Conservation (phyloP, 2,888 invertebrate genomes). For the Loripinus fragilis region DNA sequence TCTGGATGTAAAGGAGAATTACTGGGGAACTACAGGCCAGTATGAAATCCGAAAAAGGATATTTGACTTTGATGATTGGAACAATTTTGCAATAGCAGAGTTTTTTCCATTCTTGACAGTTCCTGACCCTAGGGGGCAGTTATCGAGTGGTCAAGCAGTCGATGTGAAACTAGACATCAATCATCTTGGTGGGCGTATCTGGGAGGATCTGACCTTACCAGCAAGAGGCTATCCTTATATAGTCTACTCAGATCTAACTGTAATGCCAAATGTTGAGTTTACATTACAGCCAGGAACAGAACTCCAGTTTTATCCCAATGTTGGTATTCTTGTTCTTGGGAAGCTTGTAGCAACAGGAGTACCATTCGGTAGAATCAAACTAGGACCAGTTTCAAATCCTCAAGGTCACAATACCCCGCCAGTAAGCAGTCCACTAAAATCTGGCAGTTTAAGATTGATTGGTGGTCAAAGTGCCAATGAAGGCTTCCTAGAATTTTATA, state of each 20-base stretch:
- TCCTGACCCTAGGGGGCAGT: constrained; percentile 65
- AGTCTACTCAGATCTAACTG: constrained; percentile 94
- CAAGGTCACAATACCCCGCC: background rate
- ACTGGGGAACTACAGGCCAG: constrained; percentile 95
- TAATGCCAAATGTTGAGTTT: constrained; percentile 96
- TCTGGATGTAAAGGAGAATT: constrained; percentile 95
- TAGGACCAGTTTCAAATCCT: constrained; percentile 43
- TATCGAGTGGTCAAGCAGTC: constrained; percentile 68
- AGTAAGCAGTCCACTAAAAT: constrained; percentile 23
- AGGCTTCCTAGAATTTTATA: constrained; percentile 98
- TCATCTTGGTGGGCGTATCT: constrained; percentile 85
- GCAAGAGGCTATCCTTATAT: constrained; percentile 74
- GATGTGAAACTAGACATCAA: constrained; percentile 69
- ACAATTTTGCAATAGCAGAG: constrained; percentile 96
- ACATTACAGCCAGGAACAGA: constrained; percentile 94
- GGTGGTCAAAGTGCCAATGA: constrained; percentile 89
- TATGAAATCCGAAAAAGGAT: constrained; percentile 91
- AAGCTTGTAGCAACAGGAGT: constrained; percentile 92
- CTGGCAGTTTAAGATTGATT: constrained; percentile 83
- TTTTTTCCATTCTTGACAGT: constrained; percentile 94
- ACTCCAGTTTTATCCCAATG: constrained; percentile 97
- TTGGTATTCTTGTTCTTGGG: constrained; percentile 97
- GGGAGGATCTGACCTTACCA: constrained; percentile 84
- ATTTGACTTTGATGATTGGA: constrained; percentile 99
- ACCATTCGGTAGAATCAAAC: constrained; percentile 63